Evolutionary conservation across 1,140 invertebrate species (phyloP).

Genomic region (Dendrolimus kikuchii): DNA sequence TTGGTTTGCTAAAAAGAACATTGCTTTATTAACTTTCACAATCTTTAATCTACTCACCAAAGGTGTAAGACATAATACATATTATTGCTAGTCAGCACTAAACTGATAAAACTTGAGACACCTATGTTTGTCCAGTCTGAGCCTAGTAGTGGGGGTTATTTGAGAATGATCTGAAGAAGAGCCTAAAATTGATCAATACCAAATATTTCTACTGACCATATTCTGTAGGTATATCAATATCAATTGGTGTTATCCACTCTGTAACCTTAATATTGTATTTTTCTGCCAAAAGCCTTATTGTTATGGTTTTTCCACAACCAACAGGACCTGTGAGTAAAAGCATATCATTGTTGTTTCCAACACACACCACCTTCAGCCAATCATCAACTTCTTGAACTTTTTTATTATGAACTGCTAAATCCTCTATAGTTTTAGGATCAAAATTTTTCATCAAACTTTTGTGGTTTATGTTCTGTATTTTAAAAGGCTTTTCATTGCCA

Average conservation of each 20-base stretch:
- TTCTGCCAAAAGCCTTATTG: constrained; percentile 74
- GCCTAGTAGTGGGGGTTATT: too few relatives aligned
- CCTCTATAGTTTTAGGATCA: constrained; percentile 66
- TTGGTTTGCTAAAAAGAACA: too few relatives aligned
- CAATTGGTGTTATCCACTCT: constrained; percentile 83
- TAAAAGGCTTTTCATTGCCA: neutral
- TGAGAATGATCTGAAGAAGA: too few relatives aligned
- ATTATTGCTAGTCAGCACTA: too few relatives aligned
- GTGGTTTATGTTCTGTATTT: constrained; percentile 22
- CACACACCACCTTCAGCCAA: constrained; percentile 66
- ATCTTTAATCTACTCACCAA: too few relatives aligned
- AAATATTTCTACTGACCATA: constrained; percentile 34
- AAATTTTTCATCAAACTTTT: constrained; percentile 74
- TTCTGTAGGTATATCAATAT: constrained; percentile 66
- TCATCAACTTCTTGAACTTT: constrained; percentile 76
- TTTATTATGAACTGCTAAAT: constrained; percentile 76
- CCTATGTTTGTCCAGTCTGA: too few relatives aligned
- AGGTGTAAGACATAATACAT: too few relatives aligned
- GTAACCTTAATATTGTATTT: constrained; percentile 73
- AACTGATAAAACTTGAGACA: too few relatives aligned
- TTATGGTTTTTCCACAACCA: constrained; percentile 81
- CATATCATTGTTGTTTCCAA: constrained; percentile 64
- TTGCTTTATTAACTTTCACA: too few relatives aligned
- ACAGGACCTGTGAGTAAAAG: constrained; percentile 80
- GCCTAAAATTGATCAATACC: neutral